Evolutionary conservation across 2,888 invertebrate genomes (phyloP).

Genomic region (Drosophila differens): DNA sequence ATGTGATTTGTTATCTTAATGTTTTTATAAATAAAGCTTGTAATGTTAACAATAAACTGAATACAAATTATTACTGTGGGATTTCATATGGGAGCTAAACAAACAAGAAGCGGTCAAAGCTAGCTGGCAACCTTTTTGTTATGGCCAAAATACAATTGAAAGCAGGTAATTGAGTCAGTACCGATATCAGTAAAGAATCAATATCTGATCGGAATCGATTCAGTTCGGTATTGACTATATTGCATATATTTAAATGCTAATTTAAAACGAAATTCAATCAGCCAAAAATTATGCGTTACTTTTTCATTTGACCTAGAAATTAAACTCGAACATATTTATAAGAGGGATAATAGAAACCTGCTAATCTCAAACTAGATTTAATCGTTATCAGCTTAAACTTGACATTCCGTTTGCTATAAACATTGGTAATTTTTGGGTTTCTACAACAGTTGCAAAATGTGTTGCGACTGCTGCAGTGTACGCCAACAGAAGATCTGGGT

Average conservation of each 20-base stretch:
- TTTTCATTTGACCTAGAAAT: not conserved
- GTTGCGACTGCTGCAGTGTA: constrained; percentile 80
- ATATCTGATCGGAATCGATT: too few species aligned
- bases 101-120: too few species aligned
- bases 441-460: constrained; percentile 70
- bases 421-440: not conserved
- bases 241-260: not conserved
- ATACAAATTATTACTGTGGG: not conserved
- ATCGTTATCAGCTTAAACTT: not conserved
- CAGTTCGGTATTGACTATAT: too few species aligned
- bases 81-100: too few species aligned
- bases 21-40: not conserved
- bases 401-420: constrained; percentile 13
- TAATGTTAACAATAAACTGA: not conserved
- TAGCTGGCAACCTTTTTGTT: too few species aligned
- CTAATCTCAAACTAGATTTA: not conserved
- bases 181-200: too few species aligned
- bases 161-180: too few species aligned
- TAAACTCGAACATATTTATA: not conserved
- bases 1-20: constrained; percentile 22
- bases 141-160: too few species aligned
- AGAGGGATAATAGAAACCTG: too few species aligned
- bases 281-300: constrained; percentile 4
- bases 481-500: constrained; percentile 80
- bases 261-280: not conserved